Conservation (phyloP, 2,113 vertebrate genomes). For the Forbesichthys agassizii region DNA sequence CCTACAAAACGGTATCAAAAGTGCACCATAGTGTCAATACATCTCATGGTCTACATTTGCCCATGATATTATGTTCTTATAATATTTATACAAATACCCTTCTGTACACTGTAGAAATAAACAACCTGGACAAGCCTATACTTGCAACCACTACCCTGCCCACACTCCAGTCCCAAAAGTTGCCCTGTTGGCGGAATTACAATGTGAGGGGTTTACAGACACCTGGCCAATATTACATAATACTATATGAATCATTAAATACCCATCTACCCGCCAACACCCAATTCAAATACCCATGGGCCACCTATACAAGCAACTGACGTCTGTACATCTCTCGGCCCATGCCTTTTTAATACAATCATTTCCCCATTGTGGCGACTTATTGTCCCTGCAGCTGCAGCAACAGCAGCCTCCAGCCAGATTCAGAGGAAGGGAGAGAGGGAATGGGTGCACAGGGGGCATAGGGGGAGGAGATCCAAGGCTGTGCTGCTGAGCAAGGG, state of each 20-base stretch:
- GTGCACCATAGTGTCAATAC: conserved; percentile 87
- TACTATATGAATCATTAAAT: conserved; percentile 69
- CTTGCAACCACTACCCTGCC: conserved; percentile 17
- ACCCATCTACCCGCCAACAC: conserved; percentile 62
- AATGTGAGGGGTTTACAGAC: conserved; percentile 45
- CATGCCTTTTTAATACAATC: conserved; percentile 48
- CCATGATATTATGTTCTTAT: conserved; percentile 77
- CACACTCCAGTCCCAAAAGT: conserved; percentile 29
- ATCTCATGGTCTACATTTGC: conserved; percentile 70
- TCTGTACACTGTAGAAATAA: conserved; percentile 90
- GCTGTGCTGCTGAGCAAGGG: conserved; percentile 52
- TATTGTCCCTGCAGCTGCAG: conserved; percentile 56
- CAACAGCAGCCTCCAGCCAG: conserved; percentile 46
- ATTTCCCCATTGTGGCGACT: conserved; percentile 55
- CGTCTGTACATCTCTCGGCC: conserved; percentile 69
- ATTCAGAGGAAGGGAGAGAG: conserved; percentile 29
- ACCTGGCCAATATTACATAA: conserved; percentile 57
- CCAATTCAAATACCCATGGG: conserved; percentile 63
- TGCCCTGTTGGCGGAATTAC: conserved; percentile 56
- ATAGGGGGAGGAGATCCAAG: conserved; percentile 38
- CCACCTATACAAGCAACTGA: conserved; percentile 56
- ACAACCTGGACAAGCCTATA: conserved; percentile 53
- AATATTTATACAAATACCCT: conserved; percentile 88
- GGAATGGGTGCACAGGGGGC: conserved; percentile 8
- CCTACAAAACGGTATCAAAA: conserved; percentile 90